Evolutionary conservation across 2,797 vertebrate genomes (phyloP).

Genomic region (Erethizon dorsatum): DNA sequence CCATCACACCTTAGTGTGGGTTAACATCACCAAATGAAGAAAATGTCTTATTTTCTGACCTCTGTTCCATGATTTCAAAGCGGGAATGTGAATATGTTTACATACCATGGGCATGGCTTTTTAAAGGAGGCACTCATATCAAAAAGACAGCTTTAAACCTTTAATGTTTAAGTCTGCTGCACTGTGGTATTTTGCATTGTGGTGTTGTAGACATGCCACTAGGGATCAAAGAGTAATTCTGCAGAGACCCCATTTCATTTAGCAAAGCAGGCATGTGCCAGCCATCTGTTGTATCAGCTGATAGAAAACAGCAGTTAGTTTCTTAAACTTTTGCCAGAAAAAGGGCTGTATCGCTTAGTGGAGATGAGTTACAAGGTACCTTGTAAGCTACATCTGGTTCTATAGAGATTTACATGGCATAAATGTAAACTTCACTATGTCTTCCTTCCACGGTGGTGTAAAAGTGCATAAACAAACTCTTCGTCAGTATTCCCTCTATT

Average conservation of each 20-base stretch:
- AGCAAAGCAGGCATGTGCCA: slow-evolving; percentile 93
- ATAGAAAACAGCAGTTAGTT: slow-evolving; percentile 94
- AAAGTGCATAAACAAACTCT: slow-evolving; percentile 78
- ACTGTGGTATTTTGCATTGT: slow-evolving; percentile 93
- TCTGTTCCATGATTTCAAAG: slow-evolving; percentile 83
- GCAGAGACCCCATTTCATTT: slow-evolving; percentile 91
- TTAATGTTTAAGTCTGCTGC: slow-evolving; percentile 91
- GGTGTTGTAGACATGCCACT: slow-evolving; percentile 92
- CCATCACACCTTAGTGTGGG: slow-evolving; percentile 72
- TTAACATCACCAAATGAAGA: slow-evolving; percentile 86
- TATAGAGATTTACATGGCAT: slow-evolving; percentile 88
- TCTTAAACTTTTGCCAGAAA: slow-evolving; percentile 92
- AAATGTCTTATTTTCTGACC: slow-evolving; percentile 88
- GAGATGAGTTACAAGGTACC: slow-evolving; percentile 92
- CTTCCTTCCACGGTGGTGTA: slow-evolving; percentile 81
- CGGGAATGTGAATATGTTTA: slow-evolving; percentile 89
- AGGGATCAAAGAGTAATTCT: slow-evolving; percentile 93
- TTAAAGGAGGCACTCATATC: slow-evolving; percentile 85
- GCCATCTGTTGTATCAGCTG: slow-evolving; percentile 94
- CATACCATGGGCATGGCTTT: slow-evolving; percentile 85
- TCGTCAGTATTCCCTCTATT: slow-evolving; percentile 72
- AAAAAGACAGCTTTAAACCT: slow-evolving; percentile 88
- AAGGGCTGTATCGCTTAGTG: slow-evolving; percentile 90
- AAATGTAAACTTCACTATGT: slow-evolving; percentile 87
- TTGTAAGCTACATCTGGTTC: slow-evolving; percentile 91